Percentiles rank a stretch among this genome's conserved stretches.
These are phyloP conservation scores for Chaetophractus vellerosus DNA, from an alignment of 2,797 vertebrate genomes.

Conservation along the genomic window DNA sequence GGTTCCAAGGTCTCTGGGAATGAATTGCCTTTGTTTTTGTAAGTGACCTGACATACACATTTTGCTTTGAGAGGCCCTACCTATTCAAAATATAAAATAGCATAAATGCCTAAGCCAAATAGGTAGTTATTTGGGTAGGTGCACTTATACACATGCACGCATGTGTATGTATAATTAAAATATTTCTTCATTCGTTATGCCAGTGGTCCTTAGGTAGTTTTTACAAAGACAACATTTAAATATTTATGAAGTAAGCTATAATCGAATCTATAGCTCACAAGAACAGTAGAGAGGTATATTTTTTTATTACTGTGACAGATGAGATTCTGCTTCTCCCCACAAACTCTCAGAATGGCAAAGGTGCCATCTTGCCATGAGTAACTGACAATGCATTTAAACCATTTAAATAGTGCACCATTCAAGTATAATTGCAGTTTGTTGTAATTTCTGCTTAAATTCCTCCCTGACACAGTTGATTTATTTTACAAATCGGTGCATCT, in stretches of 20 bases:
- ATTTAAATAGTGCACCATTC: conserved; percentile 85
- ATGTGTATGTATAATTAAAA: conserved; percentile 74
- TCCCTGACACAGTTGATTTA: conserved; percentile 90
- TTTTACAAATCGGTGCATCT: conserved; percentile 91
- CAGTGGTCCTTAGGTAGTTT: conserved; percentile 52
- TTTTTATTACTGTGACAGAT: conserved; percentile 73
- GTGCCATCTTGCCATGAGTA: conserved; percentile 80
- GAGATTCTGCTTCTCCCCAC: conserved; percentile 72
- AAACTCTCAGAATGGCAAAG: conserved; percentile 72
- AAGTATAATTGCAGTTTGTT: conserved; percentile 90
- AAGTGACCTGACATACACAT: neutral
- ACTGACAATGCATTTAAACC: conserved; percentile 86
- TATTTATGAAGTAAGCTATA: conserved; percentile 81
- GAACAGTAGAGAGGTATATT: conserved; percentile 65
- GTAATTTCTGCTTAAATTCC: conserved; percentile 90
- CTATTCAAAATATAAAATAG: neutral
- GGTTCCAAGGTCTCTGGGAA: neutral
- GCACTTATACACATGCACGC: neutral
- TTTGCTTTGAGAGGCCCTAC: neutral
- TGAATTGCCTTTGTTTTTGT: neutral
- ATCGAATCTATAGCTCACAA: conserved; percentile 68
- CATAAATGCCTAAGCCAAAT: conserved; percentile 4
- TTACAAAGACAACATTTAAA: conserved; percentile 77
- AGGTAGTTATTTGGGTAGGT: neutral
- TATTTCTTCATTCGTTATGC: conserved; percentile 72